These are phyloP conservation scores for Prunella himalayana DNA, from an alignment of 2,113 vertebrate species.

Conservation along the genomic window DNA sequence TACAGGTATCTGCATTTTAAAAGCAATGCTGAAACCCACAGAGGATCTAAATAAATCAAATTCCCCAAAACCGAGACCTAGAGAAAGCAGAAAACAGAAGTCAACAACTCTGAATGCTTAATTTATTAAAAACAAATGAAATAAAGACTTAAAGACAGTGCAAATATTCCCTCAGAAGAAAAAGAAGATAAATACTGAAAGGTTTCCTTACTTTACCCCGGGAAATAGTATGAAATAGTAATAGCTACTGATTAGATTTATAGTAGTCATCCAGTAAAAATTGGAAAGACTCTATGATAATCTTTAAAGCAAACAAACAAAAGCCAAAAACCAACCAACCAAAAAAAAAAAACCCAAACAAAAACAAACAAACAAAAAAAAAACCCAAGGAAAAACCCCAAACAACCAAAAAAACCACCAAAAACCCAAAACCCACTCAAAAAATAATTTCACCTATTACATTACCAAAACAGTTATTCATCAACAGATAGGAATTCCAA, in stretches of 20 bases:
- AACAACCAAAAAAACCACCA: not conserved
- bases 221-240: not conserved
- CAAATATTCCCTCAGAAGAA: not conserved
- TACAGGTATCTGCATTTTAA: not conserved
- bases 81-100: not conserved
- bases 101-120: not conserved
- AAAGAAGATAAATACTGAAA: not conserved
- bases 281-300: not conserved
- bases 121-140: not conserved
- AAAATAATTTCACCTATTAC: not conserved
- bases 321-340: not conserved
- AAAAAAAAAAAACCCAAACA: not conserved
- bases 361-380: too few species aligned
- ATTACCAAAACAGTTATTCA: not conserved
- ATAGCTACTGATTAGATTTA: not conserved
- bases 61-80: fast-evolving
- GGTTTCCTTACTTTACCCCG: not conserved
- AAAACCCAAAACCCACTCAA: too few species aligned
- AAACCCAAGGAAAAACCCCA: not conserved
- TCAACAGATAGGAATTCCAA: not conserved
- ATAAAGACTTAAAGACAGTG: not conserved
- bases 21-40: not conserved
- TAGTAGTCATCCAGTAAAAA: not conserved
- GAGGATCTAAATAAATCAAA: not conserved
- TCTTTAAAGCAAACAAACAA: not conserved